Evolutionary conservation across 1,140 invertebrate species (phyloP), one percentile per base, ranked within the genome.

Genomic region (Cydia strobilella): DNA sequence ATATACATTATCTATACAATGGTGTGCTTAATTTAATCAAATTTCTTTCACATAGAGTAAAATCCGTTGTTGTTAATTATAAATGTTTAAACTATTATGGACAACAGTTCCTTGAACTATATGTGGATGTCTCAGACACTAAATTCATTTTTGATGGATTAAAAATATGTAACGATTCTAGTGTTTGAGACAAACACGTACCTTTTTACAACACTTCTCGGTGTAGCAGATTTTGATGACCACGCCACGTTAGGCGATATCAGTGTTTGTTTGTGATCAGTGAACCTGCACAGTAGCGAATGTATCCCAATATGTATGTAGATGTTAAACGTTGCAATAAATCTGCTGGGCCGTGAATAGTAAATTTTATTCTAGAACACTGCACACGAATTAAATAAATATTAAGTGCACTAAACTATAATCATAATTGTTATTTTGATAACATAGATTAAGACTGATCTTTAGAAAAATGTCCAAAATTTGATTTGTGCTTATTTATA

Each of bases 361-460:
- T 72, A 72, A 77, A 80, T 45, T 79, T 78, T 76, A 76, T 81
- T 73, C 72, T 79, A 81, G 72, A 78, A 85, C 79, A 82, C 73
- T 79, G 88, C 90, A 90, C 86, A 81, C 76, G 79, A 86, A 87
- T 80, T 84, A 79, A 78, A 79, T 75, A 84, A 84, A 81, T 84
- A 84, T 86, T 86, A 87, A 84, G 81, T 86, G 88, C 88, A 90
- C 89, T 82, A 83, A 81, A 82, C 86, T 75, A 84, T 87, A 82
- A 82, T 72, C 39, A 23, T 48, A 72, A 72, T 79, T 73, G 76
- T 84, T 81, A 82, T 79, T 80, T 83, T 72, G 45, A 79, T 81
- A 79, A 83, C 72, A 89, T 91, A 91, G 88, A 79, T 62, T 90
- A 90, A 91, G 90, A 90, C 90, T 91, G 87, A 91, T 80, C 73